phyloP scores from a whole-genome alignment of 1,140 invertebrate species.

The Microplitis mediator region DNA sequence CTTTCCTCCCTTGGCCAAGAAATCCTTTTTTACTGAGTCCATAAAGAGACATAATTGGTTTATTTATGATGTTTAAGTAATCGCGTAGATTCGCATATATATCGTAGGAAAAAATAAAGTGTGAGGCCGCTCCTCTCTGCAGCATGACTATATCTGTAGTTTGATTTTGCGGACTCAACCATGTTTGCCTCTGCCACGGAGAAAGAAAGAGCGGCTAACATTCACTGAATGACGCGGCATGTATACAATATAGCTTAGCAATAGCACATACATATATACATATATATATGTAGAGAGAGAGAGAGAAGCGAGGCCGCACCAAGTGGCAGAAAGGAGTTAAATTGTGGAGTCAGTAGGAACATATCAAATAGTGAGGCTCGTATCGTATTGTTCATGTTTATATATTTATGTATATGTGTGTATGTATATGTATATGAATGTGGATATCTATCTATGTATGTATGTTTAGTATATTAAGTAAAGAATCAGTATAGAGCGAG shows the following conservation, averaged over 20 bases:
- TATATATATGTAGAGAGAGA: background rate
- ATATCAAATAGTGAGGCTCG: background rate
- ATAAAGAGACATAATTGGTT: too few species aligned
- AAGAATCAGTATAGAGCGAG: background rate
- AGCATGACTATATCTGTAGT: slow-evolving; percentile 28
- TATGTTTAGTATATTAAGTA: too few species aligned
- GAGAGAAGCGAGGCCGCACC: background rate
- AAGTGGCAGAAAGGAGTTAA: slow-evolving; percentile 11
- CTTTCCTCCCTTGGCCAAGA: too few species aligned
- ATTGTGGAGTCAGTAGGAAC: slow-evolving; percentile 1
- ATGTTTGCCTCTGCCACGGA: slow-evolving; percentile 23
- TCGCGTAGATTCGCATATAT: background rate
- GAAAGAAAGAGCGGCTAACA: slow-evolving; percentile 4
- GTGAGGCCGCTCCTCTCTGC: background rate
- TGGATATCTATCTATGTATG: background rate
- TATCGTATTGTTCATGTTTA: background rate
- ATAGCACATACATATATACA: background rate
- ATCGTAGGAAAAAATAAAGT: background rate
- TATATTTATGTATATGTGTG: background rate
- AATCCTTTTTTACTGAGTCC: too few species aligned
- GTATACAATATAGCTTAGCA: background rate
- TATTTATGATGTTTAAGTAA: background rate
- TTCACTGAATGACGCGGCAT: slow-evolving; percentile 3
- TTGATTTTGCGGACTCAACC: slow-evolving; percentile 29
- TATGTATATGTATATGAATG: background rate